Evolutionary conservation across 2,113 vertebrate species (phyloP).

Genomic region (Hyperopisus bebe): DNA sequence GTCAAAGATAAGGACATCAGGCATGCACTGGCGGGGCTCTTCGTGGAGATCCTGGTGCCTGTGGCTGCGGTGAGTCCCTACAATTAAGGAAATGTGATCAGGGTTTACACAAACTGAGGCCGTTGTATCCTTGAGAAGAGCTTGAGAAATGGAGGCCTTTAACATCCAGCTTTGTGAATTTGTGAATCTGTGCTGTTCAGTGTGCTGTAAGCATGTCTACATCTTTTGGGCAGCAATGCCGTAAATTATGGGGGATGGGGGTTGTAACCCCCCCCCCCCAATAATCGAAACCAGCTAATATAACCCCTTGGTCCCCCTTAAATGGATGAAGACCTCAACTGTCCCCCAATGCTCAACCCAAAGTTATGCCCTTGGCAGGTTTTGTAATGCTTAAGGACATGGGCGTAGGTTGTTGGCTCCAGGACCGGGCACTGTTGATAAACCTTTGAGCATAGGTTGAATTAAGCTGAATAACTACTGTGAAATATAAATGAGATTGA

Average conservation of each 20-base stretch:
- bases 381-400: background rate
- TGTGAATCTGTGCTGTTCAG: background rate
- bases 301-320: background rate
- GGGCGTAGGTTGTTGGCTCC: background rate
- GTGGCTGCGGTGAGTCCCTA: conserved; percentile 88
- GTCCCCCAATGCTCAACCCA: background rate
- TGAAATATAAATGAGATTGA: background rate
- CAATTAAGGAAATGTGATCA: background rate
- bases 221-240: background rate
- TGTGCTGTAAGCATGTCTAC: background rate
- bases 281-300: background rate
- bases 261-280: background rate
- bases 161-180: background rate
- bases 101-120: background rate
- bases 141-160: background rate
- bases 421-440: background rate
- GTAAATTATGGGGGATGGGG: background rate
- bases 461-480: background rate
- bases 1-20: conserved; percentile 99
- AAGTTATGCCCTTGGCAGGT: background rate
- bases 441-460: background rate
- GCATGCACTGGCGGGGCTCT: conserved; percentile 92
- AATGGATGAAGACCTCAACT: background rate
- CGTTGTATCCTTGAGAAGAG: background rate
- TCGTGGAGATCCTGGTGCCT: conserved; percentile 96